These are phyloP conservation scores for Rhinopithecus roxellana DNA, from an alignment of 2,113 vertebrate genomes.

Conservation along the genomic window DNA sequence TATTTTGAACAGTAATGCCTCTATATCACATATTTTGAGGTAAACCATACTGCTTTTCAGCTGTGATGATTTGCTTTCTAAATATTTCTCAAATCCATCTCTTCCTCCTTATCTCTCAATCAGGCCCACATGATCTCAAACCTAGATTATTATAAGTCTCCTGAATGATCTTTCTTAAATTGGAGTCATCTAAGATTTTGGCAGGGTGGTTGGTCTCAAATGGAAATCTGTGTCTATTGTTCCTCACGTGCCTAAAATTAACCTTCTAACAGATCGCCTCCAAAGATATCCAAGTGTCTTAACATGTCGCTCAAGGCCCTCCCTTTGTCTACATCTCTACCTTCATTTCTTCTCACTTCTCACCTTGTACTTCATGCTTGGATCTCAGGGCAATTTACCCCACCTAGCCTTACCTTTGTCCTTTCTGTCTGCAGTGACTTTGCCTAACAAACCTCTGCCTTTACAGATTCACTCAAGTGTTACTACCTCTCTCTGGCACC, in stretches of 20 bases:
- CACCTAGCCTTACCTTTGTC: background rate
- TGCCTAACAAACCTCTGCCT: background rate
- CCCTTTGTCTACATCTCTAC: slow-evolving; percentile 24
- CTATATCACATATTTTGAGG: slow-evolving; percentile 16
- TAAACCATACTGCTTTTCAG: background rate
- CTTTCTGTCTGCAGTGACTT: background rate
- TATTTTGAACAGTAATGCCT: slow-evolving; percentile 43
- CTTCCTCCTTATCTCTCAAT: background rate
- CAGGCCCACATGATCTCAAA: background rate
- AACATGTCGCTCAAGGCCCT: background rate
- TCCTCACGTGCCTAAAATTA: background rate
- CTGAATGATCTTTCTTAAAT: background rate
- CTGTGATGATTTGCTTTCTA: slow-evolving; percentile 13
- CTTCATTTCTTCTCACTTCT: slow-evolving; percentile 1
- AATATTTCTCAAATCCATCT: slow-evolving; percentile 22
- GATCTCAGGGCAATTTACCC: background rate
- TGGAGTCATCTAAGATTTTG: background rate
- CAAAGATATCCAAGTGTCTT: background rate
- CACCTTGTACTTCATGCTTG: background rate
- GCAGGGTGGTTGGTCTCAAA: background rate
- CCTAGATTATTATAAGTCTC: background rate
- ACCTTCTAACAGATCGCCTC: background rate
- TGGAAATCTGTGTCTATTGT: background rate
- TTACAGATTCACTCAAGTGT: slow-evolving; percentile 2
- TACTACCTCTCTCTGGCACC: background rate